Percentiles rank a stretch among this genome's conserved stretches.
Evolutionary conservation across 2,888 invertebrate species (phyloP).

Genomic region (Zeuzera pyrina): DNA sequence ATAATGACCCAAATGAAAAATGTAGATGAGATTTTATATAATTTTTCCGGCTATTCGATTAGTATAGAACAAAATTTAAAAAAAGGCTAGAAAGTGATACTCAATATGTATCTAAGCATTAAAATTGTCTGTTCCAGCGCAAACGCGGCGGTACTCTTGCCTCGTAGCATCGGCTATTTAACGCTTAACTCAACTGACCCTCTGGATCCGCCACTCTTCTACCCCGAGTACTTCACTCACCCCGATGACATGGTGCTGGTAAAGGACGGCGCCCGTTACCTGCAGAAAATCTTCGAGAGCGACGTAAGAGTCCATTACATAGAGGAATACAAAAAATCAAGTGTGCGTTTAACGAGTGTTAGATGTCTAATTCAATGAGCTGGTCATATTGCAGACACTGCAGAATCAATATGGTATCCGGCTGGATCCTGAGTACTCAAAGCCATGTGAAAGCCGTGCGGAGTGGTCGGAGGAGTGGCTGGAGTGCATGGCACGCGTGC

Average conservation of each 20-base stretch:
- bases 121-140: constrained; percentile 22
- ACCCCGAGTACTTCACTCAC: constrained; percentile 38
- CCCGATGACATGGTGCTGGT: constrained; percentile 40
- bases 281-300: constrained; percentile 31
- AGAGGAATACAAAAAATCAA: background rate
- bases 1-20: too few relatives aligned
- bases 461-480: constrained; percentile 77
- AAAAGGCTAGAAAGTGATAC: too few relatives aligned
- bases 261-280: constrained; percentile 30
- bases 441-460: constrained; percentile 34
- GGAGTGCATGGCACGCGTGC: constrained; percentile 78
- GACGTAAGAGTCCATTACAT: constrained; percentile 27
- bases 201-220: constrained; percentile 30
- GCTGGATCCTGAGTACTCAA: constrained; percentile 43
- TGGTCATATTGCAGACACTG: constrained; percentile 27
- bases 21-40: too few relatives aligned
- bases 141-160: constrained; percentile 36
- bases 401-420: constrained; percentile 55
- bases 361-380: background rate
- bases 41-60: too few relatives aligned
- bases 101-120: background rate
- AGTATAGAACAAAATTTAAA: too few relatives aligned
- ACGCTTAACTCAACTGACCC: constrained; percentile 42
- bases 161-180: constrained; percentile 38
- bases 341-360: background rate